phyloP scores from a whole-genome alignment of 2,888 invertebrate genomes.

The Opisthograptis luteolata region DNA sequence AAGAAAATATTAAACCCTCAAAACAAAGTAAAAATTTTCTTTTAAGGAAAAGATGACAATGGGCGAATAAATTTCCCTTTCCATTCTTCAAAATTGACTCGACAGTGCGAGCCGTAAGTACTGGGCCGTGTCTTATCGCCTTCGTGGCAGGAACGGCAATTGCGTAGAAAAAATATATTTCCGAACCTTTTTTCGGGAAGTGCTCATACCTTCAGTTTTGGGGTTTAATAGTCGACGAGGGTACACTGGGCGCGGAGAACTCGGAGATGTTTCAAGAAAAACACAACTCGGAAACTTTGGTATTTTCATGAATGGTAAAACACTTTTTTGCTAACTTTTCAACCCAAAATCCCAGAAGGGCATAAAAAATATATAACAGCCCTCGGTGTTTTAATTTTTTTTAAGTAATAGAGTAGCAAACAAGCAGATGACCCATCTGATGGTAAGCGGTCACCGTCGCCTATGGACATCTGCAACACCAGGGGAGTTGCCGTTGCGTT shows the following conservation, averaged over 20 bases:
- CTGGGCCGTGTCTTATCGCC: constrained; percentile 28
- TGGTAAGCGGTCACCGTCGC: too few species aligned
- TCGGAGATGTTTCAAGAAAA: background rate
- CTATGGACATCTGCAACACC: too few species aligned
- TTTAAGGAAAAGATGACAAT: constrained; percentile 13
- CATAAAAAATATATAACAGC: too few species aligned
- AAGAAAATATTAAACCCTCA: too few species aligned
- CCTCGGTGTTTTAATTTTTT: too few species aligned
- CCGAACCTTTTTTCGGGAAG: constrained; percentile 16
- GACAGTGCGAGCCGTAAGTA: constrained; percentile 14
- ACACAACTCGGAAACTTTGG: too few species aligned
- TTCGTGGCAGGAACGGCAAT: background rate
- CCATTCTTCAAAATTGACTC: constrained; percentile 10
- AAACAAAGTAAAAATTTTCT: background rate
- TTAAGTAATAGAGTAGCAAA: too few species aligned
- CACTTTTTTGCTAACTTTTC: too few species aligned
- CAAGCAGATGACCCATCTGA: too few species aligned
- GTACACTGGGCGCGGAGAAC: background rate
- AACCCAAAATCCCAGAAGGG: too few species aligned
- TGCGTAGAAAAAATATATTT: constrained; percentile 3
- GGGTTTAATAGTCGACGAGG: constrained; percentile 1
- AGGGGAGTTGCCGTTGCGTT: too few species aligned
- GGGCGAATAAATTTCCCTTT: constrained; percentile 16
- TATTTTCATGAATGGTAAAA: too few species aligned
- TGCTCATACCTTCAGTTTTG: constrained; percentile 4